Base-by-base conservation (phyloP, 2,888 invertebrate genomes). In the Caenorhabditis sp. region DNA sequence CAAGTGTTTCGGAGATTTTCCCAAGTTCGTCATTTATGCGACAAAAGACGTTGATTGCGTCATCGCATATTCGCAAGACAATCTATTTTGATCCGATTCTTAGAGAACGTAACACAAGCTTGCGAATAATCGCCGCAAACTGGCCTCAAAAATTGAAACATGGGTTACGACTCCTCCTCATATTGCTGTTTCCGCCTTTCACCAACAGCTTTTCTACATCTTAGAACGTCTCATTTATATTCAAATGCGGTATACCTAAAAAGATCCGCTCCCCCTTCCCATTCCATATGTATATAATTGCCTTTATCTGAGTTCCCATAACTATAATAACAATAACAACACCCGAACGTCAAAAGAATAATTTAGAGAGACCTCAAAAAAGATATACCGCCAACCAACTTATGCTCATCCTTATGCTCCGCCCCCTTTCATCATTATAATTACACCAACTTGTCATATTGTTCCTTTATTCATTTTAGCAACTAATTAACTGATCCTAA, bases 221-320 rank as follows among this genome's bases (percentile, higher is more conserved):
- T 31, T 10, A 31, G 17, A 43, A 43, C 14, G 43, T 43, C 43
- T 43, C 43, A 43, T 43, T 43, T 43, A 43, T 43, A 43, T 43
- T 43, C 43, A 43, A 43, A 43, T 43, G 43, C 43, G 43, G 43
- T 43, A 43, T 43, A 43, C 17, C 43, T 12, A 43, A 43, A 43
- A 14, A 43, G 17, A 43, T 43, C 12, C 17, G 43, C 43, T 43
- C 43, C 17, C 43, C 17, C 43, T 17, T 43, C 43, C 43, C 43
- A 43, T 43, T 43, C 43, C 43, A 43, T 43, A 43, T 43, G 43
- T 43, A 43, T 43, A 43, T 43, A 43, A 43, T 43, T 43, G 43
- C 43, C 17, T 43, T 43, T 43, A 43, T 43, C 43, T 43, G 43
- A 43, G 14, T 43, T 17, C 17, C 5, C 17, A 17, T 43, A 43